These are phyloP conservation scores for Trachythela sp. DNA, from an alignment of 64 coral and sea anemone species.

Conservation along the genomic window DNA sequence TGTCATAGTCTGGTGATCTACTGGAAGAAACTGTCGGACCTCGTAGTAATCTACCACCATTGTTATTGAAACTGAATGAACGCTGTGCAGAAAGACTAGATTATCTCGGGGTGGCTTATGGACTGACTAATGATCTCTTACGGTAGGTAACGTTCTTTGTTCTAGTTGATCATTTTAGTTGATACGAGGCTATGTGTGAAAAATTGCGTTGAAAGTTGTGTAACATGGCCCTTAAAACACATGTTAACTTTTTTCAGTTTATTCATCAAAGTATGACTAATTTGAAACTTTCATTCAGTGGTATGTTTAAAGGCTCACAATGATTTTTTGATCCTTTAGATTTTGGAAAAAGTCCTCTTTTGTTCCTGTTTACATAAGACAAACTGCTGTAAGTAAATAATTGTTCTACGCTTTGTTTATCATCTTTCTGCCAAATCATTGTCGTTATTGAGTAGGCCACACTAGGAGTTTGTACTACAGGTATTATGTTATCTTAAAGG, in stretches of 20 bases:
- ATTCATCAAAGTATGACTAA: no score
- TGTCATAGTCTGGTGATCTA: constrained; percentile 53
- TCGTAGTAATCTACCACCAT: constrained; percentile 63
- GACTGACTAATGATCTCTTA: constrained; percentile 64
- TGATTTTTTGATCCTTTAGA: constrained; percentile 11
- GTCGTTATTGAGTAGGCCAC: no score
- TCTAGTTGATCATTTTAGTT: neutral
- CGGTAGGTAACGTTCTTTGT: constrained; percentile 33
- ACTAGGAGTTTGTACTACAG: no score
- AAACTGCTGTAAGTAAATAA: constrained; percentile 68
- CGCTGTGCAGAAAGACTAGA: constrained; percentile 71
- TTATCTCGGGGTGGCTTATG: constrained; percentile 90
- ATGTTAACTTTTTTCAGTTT: no score
- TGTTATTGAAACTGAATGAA: constrained; percentile 80
- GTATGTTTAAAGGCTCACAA: no score
- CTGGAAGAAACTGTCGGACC: constrained; percentile 67
- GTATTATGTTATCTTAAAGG: no score
- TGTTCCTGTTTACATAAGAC: constrained; percentile 78
- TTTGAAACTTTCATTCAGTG: no score
- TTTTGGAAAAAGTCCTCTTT: constrained; percentile 94
- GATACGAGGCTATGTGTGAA: no score
- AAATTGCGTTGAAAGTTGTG: no score
- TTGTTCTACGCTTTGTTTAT: no score
- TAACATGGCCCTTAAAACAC: no score
- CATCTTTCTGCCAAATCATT: no score